These are phyloP conservation scores for Ceyx cyanopectus DNA, from an alignment of 2,113 vertebrate species.

Conservation along the genomic window DNA sequence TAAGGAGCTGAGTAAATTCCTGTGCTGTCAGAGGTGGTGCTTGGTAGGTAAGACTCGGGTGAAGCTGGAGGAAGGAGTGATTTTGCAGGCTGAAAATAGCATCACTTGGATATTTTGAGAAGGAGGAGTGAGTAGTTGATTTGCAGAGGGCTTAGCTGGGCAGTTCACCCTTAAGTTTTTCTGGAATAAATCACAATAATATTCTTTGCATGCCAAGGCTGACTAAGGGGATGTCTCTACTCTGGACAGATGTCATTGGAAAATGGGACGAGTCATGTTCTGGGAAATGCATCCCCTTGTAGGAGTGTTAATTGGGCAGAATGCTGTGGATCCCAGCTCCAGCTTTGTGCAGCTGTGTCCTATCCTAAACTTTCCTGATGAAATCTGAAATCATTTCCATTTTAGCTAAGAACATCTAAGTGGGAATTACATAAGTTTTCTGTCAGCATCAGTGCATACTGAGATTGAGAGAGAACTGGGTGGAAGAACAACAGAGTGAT, in stretches of 20 bases:
- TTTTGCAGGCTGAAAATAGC: not conserved
- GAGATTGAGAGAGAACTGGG: not conserved
- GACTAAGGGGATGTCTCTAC: not conserved
- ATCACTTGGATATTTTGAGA: not conserved
- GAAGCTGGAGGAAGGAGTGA: not conserved
- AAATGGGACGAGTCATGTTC: not conserved
- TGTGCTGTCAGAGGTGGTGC: not conserved
- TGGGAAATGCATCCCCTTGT: not conserved
- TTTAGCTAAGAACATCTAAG: not conserved
- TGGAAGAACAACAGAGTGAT: not conserved
- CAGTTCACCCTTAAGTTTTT: not conserved
- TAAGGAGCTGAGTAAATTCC: not conserved
- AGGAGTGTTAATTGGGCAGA: not conserved
- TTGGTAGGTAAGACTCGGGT: not conserved
- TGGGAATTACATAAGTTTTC: not conserved
- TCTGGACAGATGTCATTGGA: not conserved
- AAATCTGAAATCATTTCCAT: not conserved
- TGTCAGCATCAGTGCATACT: not conserved
- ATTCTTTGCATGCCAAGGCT: not conserved
- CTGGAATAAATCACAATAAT: not conserved
- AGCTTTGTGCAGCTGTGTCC: not conserved
- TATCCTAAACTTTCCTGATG: not conserved
- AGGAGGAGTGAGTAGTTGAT: not conserved
- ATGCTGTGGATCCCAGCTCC: not conserved
- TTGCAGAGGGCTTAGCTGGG: not conserved